phyloP scores from a whole-genome alignment of 37 sponge, comb jelly and placozoan genomes.

The Beroe ovata region DNA sequence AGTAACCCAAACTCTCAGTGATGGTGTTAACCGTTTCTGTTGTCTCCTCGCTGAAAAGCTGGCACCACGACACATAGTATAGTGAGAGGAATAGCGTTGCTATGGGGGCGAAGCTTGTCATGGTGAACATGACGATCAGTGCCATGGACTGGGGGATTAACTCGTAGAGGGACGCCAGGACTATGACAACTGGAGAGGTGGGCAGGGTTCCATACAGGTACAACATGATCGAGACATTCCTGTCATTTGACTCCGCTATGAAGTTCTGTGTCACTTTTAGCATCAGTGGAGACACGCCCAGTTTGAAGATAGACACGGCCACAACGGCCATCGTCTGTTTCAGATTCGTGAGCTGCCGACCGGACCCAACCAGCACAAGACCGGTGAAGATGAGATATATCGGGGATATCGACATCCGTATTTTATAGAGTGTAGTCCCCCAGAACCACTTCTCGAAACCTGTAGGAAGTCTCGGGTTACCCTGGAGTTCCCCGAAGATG shows the following conservation, averaged over 20 bases:
- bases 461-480: not conserved
- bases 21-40: not conserved
- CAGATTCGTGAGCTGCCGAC: not conserved
- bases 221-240: not conserved
- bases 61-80: constrained; percentile 42
- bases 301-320: constrained; percentile 8
- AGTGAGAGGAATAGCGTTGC: constrained; percentile 35
- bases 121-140: constrained; percentile 10
- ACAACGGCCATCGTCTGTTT: constrained; percentile 2
- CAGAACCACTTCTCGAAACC: constrained; percentile 5
- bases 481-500: not conserved
- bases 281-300: constrained; percentile 27
- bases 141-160: not conserved
- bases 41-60: constrained; percentile 23
- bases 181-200: constrained; percentile 25
- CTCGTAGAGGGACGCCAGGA: constrained; percentile 45
- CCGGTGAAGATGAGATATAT: constrained; percentile 27
- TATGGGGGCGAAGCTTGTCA: constrained; percentile 37
- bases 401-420: not conserved
- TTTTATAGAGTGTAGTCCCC: not conserved
- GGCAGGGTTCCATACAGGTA: constrained; percentile 54
- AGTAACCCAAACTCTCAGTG: constrained; percentile 23
- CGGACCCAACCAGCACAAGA: constrained; percentile 38
- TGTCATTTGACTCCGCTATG: not conserved
- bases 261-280: not conserved